A percentile compares a stretch with the other conserved stretches of the same genome.
phyloP scores from a whole-genome alignment of 2,797 vertebrate species.

The Hemitrygon akajei region DNA sequence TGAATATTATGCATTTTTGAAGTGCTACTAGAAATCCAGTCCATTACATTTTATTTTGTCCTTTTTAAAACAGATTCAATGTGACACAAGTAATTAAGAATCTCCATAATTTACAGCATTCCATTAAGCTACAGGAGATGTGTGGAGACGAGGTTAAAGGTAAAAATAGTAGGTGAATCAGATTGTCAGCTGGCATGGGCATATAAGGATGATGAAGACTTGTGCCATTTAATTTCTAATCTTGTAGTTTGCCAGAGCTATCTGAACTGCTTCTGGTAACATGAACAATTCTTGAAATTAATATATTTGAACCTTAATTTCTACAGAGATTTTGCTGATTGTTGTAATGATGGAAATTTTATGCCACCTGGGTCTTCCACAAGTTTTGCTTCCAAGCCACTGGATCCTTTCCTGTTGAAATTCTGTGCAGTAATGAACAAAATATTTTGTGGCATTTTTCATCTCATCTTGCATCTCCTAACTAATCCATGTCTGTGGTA shows the following conservation, averaged over 20 bases:
- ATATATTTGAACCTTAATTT: neutral
- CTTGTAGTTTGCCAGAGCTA: neutral
- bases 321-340: neutral
- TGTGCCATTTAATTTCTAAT: neutral
- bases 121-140: neutral
- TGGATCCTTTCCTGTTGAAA: neutral
- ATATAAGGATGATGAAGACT: neutral
- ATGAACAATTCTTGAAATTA: neutral
- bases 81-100: neutral
- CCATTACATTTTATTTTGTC: too few relatives aligned
- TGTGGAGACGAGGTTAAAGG: too few relatives aligned
- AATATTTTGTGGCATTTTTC: neutral
- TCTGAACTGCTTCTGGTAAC: neutral
- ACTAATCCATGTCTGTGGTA: neutral
- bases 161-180: too few relatives aligned
- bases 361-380: neutral
- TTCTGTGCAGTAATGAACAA: neutral
- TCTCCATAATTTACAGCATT: neutral
- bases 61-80: neutral
- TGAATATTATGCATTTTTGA: neutral
- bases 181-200: too few relatives aligned
- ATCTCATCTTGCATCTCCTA: neutral
- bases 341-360: neutral
- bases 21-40: neutral
- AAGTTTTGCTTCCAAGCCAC: neutral